phyloP scores from a whole-genome alignment of 1,140 invertebrate species.

The Coenobita brevimanus region DNA sequence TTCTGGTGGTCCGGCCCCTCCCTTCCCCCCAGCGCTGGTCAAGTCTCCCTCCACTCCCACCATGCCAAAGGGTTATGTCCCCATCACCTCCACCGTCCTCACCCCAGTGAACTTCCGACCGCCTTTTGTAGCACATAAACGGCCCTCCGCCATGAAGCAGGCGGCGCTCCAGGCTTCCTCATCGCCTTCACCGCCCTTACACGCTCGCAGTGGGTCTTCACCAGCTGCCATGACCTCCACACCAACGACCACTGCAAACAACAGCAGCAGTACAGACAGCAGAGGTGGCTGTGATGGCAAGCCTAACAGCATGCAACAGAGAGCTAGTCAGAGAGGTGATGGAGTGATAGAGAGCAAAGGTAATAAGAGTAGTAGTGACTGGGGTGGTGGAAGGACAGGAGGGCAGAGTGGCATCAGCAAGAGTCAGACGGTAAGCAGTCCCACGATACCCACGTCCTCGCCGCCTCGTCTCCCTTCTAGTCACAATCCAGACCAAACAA shows the following conservation, averaged over 20 bases:
- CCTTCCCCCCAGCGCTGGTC: constrained; percentile 16
- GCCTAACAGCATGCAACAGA: too few relatives aligned
- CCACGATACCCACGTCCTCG: not conserved
- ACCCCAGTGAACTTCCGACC: constrained; percentile 54
- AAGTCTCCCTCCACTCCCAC: constrained; percentile 30
- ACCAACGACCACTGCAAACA: not conserved
- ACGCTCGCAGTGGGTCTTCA: not conserved
- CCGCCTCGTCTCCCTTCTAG: not conserved
- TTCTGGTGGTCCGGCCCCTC: constrained; percentile 33
- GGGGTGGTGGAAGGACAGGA: too few relatives aligned
- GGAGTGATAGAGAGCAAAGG: too few relatives aligned
- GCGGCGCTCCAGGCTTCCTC: not conserved
- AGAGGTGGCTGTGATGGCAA: not conserved
- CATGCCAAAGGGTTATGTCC: constrained; percentile 59
- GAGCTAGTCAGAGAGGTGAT: too few relatives aligned
- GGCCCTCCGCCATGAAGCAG: constrained; percentile 50
- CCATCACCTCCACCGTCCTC: constrained; percentile 61
- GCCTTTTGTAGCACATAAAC: constrained; percentile 53
- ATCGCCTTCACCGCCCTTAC: not conserved
- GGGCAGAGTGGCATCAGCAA: too few relatives aligned
- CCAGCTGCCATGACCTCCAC: not conserved
- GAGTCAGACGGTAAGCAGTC: too few relatives aligned
- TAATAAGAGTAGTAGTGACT: too few relatives aligned
- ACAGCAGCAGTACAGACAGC: not conserved
- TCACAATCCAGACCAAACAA: not conserved